Conservation (phyloP, 2,888 invertebrate species). For the Eremobia ochroleuca region DNA sequence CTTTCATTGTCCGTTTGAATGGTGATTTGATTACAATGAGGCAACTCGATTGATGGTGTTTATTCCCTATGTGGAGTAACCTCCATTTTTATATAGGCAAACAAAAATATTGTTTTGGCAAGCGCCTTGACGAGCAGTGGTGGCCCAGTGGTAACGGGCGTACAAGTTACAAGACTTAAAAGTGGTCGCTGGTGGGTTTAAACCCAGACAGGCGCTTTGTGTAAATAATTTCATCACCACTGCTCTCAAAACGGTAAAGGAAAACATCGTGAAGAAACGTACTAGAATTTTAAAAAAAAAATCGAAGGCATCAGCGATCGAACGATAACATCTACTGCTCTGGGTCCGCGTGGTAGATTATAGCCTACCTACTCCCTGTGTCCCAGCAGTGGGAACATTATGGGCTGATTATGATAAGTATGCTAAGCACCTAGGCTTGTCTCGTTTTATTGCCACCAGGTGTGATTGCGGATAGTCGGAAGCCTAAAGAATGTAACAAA, state of each 20-base stretch:
- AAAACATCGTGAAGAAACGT: neutral
- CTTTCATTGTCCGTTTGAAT: conserved; percentile 86
- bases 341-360: neutral
- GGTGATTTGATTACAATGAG: conserved; percentile 82
- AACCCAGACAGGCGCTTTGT: neutral
- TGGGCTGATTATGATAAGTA: neutral
- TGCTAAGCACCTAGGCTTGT: neutral
- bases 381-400: neutral
- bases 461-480: neutral
- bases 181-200: neutral
- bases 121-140: neutral
- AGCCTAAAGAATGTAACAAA: neutral
- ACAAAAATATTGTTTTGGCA: conserved; percentile 12
- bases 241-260: neutral
- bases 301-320: too few relatives aligned
- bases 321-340: too few relatives aligned
- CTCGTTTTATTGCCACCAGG: neutral
- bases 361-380: neutral
- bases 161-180: too few relatives aligned
- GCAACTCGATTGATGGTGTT: conserved; percentile 71
- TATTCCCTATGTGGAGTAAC: conserved; percentile 53
- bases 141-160: neutral
- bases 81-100: conserved; percentile 29
- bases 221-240: neutral
- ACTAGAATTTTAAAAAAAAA: neutral